phyloP scores from a whole-genome alignment of 2,797 vertebrate genomes.

The Perodicticus potto region DNA sequence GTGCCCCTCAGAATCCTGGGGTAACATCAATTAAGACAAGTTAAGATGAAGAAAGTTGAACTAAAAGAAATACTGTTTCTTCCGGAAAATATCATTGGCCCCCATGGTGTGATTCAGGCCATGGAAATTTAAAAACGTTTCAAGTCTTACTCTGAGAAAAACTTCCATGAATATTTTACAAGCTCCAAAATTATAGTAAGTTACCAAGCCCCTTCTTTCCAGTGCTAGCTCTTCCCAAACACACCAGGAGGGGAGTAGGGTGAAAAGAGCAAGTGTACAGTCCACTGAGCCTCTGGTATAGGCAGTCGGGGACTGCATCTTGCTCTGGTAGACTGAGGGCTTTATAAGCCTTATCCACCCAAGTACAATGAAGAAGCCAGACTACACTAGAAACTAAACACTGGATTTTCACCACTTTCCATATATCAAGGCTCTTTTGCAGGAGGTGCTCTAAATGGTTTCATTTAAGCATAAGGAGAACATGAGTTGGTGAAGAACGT shows the following conservation, averaged over 20 bases:
- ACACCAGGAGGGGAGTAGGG: neutral
- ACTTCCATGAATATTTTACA: constrained; percentile 41
- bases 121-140: constrained; percentile 19
- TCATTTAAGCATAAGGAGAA: neutral
- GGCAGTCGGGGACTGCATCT: neutral
- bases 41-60: constrained; percentile 36
- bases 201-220: neutral
- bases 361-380: neutral
- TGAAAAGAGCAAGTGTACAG: rapidly evolving
- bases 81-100: constrained; percentile 23
- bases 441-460: neutral
- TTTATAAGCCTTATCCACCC: neutral
- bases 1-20: neutral
- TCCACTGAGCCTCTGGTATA: neutral
- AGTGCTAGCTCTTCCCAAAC: neutral
- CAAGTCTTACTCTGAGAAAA: constrained; percentile 25
- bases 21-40: constrained; percentile 67
- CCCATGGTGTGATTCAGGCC: neutral
- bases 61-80: constrained; percentile 59
- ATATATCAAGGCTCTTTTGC: neutral
- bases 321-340: neutral
- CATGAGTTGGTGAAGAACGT: neutral
- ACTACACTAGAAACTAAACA: neutral
- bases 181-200: neutral
- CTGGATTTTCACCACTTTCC: neutral